These are phyloP conservation scores for Ctenochaetus hawaiiensis DNA, from an alignment of 2,797 vertebrate genomes.

Conservation along the genomic window DNA sequence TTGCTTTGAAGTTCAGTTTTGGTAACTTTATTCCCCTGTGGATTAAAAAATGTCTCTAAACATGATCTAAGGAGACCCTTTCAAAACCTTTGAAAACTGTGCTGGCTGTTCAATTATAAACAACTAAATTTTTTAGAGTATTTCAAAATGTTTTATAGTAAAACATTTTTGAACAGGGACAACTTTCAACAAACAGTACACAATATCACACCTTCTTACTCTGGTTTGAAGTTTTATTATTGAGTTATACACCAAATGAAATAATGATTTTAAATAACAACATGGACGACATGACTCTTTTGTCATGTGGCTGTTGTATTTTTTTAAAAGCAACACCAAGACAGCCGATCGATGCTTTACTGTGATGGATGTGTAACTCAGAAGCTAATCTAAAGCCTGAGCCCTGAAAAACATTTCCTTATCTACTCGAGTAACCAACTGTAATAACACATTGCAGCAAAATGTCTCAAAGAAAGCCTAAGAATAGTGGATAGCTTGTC, in stretches of 20 bases:
- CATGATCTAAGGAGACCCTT: conserved; percentile 26
- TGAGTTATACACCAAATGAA: background rate
- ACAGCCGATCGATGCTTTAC: too few species aligned
- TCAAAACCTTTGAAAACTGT: conserved; percentile 36
- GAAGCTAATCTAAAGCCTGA: too few species aligned
- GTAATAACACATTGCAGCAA: too few species aligned
- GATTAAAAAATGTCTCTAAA: conserved; percentile 10
- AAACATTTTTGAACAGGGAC: conserved; percentile 8
- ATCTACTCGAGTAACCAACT: too few species aligned
- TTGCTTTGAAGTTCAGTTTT: background rate
- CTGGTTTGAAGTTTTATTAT: background rate
- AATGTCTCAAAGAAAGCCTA: too few species aligned
- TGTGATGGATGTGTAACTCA: too few species aligned
- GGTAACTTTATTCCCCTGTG: background rate
- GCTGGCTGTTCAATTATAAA: background rate
- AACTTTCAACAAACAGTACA: background rate
- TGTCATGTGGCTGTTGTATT: background rate
- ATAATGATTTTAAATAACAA: background rate
- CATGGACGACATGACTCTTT: background rate
- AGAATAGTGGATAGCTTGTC: too few species aligned
- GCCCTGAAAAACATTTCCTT: too few species aligned
- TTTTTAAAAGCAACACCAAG: background rate
- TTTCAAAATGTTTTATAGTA: too few species aligned
- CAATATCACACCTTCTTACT: background rate
- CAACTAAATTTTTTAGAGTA: too few species aligned